Evolutionary conservation across 2,888 invertebrate genomes (phyloP).

Genomic region (Muschampia plurimacula): DNA sequence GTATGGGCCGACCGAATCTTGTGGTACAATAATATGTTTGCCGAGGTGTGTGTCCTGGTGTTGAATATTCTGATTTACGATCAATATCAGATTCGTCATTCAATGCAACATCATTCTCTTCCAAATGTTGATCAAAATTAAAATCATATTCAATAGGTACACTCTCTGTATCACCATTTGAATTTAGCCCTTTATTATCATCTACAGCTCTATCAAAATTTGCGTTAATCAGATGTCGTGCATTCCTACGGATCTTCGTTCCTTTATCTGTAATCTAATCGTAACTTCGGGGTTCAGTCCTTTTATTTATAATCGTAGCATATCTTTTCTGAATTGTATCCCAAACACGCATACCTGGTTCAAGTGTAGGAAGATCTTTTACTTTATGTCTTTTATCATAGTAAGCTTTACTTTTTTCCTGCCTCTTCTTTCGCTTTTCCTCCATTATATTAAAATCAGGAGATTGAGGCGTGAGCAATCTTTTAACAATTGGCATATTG

Average conservation of each 20-base stretch:
- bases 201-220: background rate
- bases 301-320: background rate
- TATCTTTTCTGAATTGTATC: conserved; percentile 1
- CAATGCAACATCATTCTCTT: too few relatives aligned
- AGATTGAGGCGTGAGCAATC: background rate
- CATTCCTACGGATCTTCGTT: background rate
- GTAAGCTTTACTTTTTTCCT: background rate
- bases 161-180: background rate
- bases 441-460: background rate
- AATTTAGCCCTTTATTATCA: background rate
- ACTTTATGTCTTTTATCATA: conserved; percentile 3
- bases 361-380: background rate
- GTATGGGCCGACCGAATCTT: too few relatives aligned
- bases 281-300: too few relatives aligned
- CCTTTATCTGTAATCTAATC: too few relatives aligned
- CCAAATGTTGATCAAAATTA: background rate
- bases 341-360: background rate
- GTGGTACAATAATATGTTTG: too few relatives aligned
- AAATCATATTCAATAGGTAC: background rate
- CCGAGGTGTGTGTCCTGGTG: too few relatives aligned
- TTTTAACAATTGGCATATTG: conserved; percentile 2
- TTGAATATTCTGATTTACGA: too few relatives aligned
- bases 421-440: background rate
- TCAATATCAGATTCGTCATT: too few relatives aligned
- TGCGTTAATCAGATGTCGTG: background rate